Evolutionary conservation across 1,140 invertebrate species (phyloP).

Genomic region (Helicorthomorpha holstii): DNA sequence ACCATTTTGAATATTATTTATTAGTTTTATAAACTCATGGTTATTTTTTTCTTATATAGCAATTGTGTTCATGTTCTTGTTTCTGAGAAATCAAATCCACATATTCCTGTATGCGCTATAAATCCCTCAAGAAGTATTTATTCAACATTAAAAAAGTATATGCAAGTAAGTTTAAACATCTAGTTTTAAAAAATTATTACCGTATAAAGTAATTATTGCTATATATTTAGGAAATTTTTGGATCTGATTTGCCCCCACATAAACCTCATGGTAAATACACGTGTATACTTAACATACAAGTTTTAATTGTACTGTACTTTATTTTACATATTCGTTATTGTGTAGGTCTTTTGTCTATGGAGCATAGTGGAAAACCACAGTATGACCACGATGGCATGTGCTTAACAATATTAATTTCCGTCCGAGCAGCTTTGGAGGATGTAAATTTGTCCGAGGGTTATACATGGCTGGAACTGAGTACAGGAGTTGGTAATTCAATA

Average conservation of each 20-base stretch:
- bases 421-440: conserved; percentile 49
- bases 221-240: conserved; percentile 55
- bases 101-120: conserved; percentile 73
- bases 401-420: conserved; percentile 65
- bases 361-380: conserved; percentile 31
- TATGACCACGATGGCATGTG: conserved; percentile 55
- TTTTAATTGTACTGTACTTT: not conserved
- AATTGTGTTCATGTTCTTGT: conserved; percentile 66
- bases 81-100: conserved; percentile 59
- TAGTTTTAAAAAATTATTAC: conserved; percentile 1
- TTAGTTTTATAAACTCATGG: too few species aligned
- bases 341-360: conserved; percentile 41
- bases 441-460: conserved; percentile 67
- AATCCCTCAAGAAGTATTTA: conserved; percentile 69
- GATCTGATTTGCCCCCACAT: conserved; percentile 63
- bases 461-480: conserved; percentile 62
- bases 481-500: conserved; percentile 48
- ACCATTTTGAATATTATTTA: too few species aligned
- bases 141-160: conserved; percentile 70
- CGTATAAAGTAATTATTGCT: not conserved
- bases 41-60: conserved; percentile 25
- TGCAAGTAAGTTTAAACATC: conserved; percentile 41
- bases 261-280: conserved; percentile 43
- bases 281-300: not conserved
- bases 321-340: not conserved